A percentile compares a stretch with the other conserved stretches of the same genome.
phyloP scores from a whole-genome alignment of 2,113 vertebrate genomes.

The Tiliqua scincoides region DNA sequence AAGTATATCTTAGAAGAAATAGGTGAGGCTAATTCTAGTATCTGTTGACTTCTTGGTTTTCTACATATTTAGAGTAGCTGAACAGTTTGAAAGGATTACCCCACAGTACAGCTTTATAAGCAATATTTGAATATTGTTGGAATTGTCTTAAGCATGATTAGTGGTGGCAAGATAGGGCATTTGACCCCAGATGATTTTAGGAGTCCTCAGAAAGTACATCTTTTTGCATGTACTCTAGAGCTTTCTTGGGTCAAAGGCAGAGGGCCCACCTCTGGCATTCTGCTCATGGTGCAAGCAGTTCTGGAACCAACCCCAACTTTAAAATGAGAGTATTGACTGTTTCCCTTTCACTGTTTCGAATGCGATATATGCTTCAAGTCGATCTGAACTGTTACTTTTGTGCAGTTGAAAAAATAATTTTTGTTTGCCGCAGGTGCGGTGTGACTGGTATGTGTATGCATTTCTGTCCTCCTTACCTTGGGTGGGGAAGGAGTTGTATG shows the following conservation, averaged over 20 bases:
- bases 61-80: too few species aligned
- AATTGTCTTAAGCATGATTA: not conserved
- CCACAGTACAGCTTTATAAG: not conserved
- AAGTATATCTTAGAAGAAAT: not conserved
- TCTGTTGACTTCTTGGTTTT: too few species aligned
- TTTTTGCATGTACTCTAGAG: too few species aligned
- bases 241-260: too few species aligned
- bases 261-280: too few species aligned
- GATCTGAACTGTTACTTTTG: not conserved
- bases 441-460: constrained; percentile 95
- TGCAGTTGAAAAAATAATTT: not conserved
- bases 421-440: constrained; percentile 83
- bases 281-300: too few species aligned
- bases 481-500: constrained; percentile 97
- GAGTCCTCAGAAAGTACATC: not conserved
- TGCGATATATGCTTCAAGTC: not conserved
- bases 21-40: not conserved
- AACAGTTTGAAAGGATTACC: not conserved
- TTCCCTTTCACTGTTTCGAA: not conserved
- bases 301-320: too few species aligned
- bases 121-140: not conserved
- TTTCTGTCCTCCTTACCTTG: constrained; percentile 95
- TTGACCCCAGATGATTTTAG: not conserved
- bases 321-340: too few species aligned
- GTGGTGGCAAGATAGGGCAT: not conserved